Percentiles rank a stretch among this genome's conserved stretches.
Conservation (phyloP, 2,113 vertebrate genomes). For the Aptenodytes forsteri region DNA sequence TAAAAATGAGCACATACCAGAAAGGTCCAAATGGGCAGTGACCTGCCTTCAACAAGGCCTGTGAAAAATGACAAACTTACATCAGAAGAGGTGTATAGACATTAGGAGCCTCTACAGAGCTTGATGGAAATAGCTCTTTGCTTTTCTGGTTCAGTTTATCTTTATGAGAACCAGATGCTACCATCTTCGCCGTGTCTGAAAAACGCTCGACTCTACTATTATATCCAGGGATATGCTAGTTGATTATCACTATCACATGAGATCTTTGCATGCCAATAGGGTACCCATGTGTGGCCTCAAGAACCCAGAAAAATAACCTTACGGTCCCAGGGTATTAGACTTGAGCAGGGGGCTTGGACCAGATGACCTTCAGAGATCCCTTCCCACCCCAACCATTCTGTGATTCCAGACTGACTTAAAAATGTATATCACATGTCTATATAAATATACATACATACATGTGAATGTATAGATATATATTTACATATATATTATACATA, state of each 20-base stretch:
- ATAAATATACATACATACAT: neutral
- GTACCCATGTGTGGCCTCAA: neutral
- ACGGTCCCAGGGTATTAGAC: neutral
- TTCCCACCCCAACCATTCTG: neutral
- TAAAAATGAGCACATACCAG: neutral
- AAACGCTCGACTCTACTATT: neutral
- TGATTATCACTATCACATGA: neutral
- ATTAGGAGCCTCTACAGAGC: neutral
- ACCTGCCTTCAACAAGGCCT: neutral
- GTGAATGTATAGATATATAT: neutral
- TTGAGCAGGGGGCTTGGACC: neutral
- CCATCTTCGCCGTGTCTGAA: neutral
- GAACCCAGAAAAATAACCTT: neutral
- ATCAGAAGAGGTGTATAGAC: neutral
- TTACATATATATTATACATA: neutral
- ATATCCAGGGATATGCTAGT: neutral
- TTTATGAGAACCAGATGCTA: neutral
- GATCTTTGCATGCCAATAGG: neutral
- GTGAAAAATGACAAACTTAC: neutral
- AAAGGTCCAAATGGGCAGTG: neutral
- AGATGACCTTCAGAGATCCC: neutral
- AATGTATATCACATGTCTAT: neutral
- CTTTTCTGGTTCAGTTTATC: neutral
- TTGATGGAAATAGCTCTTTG: neutral
- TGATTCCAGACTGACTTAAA: neutral